phyloP scores from a whole-genome alignment of 2,113 vertebrate genomes.

The Pogonocichla stellata region DNA sequence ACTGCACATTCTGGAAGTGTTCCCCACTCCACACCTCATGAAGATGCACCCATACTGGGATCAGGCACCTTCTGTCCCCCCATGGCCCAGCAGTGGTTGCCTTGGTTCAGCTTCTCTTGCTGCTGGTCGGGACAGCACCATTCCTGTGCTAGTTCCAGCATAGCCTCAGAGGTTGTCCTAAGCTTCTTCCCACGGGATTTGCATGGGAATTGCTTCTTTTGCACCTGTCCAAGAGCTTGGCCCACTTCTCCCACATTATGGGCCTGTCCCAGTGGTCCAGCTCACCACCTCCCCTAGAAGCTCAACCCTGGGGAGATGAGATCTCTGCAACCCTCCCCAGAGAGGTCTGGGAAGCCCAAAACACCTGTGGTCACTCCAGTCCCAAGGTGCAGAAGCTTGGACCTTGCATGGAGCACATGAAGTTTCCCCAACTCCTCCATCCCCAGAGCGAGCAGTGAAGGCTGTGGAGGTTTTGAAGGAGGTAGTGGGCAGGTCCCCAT shows the following conservation, averaged over 20 bases:
- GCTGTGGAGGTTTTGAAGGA: neutral
- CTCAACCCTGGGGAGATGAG: neutral
- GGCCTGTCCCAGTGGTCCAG: accelerated
- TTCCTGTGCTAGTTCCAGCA: neutral
- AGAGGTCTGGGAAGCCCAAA: neutral
- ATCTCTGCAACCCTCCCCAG: neutral
- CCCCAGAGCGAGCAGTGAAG: neutral
- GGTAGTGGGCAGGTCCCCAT: neutral
- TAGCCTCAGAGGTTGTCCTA: neutral
- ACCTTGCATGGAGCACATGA: accelerated
- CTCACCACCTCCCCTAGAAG: neutral
- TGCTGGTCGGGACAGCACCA: neutral
- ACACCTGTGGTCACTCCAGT: accelerated
- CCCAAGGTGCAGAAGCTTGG: neutral
- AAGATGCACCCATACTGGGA: neutral
- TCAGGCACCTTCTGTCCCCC: neutral
- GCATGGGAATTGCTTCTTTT: neutral
- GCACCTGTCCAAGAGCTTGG: neutral
- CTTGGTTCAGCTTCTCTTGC: neutral
- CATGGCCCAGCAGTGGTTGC: neutral
- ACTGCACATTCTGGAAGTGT: neutral
- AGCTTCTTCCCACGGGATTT: neutral
- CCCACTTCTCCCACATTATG: neutral
- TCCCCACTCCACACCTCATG: accelerated
- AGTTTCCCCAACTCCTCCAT: neutral